A percentile compares a stretch with the other conserved stretches of the same genome.
These are phyloP conservation scores for Nothocercus nigrocapillus DNA, from an alignment of 2,113 vertebrate genomes.

Conservation along the genomic window DNA sequence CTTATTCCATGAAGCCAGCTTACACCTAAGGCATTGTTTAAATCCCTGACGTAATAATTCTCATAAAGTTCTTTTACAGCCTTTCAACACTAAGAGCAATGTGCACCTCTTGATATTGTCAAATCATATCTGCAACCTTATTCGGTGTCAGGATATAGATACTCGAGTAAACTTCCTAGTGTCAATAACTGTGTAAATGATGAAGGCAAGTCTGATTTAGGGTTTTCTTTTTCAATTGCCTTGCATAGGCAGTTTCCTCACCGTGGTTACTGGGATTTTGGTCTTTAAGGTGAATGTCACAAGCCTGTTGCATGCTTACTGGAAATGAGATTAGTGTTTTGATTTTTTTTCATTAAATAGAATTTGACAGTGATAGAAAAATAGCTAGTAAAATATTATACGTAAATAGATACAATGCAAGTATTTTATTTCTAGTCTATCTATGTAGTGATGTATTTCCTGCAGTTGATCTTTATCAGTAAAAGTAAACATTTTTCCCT, in stretches of 20 bases:
- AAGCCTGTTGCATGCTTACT: background rate
- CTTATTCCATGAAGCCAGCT: background rate
- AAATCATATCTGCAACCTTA: background rate
- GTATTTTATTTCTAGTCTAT: background rate
- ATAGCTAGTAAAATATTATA: background rate
- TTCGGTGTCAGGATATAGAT: background rate
- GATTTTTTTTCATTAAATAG: background rate
- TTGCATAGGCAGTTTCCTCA: background rate
- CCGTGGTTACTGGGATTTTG: background rate
- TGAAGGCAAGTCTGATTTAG: background rate
- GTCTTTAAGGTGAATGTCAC: background rate
- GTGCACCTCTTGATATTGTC: background rate
- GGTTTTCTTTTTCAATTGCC: background rate
- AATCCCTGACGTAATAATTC: background rate
- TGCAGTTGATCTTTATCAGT: background rate
- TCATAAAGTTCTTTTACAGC: background rate
- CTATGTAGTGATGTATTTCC: background rate
- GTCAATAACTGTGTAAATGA: background rate
- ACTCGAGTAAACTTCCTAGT: background rate
- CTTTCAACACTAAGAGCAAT: background rate
- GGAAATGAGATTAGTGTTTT: background rate
- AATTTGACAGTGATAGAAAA: background rate
- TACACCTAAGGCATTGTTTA: background rate
- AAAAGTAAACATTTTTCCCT: constrained; percentile 6
- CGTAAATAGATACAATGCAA: no score